phyloP scores from a whole-genome alignment of 2,888 invertebrate species.

The Xestia rhomboidea region DNA sequence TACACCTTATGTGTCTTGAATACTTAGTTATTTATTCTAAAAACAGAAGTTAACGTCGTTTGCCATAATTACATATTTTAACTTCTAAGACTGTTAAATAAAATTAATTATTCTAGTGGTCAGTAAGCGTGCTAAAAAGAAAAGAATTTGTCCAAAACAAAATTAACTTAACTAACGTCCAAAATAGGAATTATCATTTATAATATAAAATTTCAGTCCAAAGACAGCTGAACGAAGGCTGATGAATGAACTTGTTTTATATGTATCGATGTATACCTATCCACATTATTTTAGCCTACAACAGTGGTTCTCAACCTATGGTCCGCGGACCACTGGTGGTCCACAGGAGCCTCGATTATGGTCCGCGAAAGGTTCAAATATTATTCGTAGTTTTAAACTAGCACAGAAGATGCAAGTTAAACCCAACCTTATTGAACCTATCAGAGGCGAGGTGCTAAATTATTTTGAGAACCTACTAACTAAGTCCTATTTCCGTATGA shows the following conservation, averaged over 20 bases:
- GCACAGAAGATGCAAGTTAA: too few species aligned
- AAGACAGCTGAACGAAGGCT: too few species aligned
- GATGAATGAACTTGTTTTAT: not conserved
- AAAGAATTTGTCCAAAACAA: slow-evolving; percentile 4
- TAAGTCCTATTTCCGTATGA: too few species aligned
- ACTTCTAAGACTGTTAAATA: not conserved
- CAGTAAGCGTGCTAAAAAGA: slow-evolving; percentile 4
- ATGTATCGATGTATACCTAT: not conserved
- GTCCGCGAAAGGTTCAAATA: too few species aligned
- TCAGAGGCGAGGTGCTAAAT: too few species aligned
- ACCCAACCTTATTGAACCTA: too few species aligned
- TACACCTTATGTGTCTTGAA: slow-evolving; percentile 14
- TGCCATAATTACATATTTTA: slow-evolving; percentile 5
- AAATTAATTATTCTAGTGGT: slow-evolving; percentile 26
- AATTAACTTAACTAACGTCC: not conserved
- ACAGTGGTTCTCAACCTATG: too few species aligned
- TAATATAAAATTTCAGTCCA: not conserved
- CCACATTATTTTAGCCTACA: not conserved
- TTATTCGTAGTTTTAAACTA: too few species aligned
- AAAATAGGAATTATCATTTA: not conserved
- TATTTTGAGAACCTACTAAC: too few species aligned
- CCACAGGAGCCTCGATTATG: too few species aligned
- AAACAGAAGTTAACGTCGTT: slow-evolving; percentile 1
- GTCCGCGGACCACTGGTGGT: too few species aligned
- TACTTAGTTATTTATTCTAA: slow-evolving; percentile 5